phyloP scores from a whole-genome alignment of 2,113 vertebrate genomes.

The Aptenodytes patagonicus region DNA sequence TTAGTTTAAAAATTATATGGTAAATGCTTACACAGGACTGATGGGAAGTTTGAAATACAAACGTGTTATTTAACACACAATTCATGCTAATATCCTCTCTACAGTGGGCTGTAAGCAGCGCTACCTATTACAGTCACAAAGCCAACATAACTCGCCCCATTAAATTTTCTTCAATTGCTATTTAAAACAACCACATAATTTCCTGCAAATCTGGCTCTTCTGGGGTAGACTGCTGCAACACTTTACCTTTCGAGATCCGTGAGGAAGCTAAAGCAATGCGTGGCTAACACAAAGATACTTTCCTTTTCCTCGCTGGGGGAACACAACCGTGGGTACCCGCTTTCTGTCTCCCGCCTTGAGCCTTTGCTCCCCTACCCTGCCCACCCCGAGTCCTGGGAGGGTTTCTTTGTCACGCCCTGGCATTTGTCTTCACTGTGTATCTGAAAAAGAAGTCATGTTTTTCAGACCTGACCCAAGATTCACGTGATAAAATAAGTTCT shows the following conservation, averaged over 20 bases:
- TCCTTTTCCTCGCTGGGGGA: neutral
- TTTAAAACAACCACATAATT: neutral
- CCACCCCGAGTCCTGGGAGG: neutral
- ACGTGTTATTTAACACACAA: rapidly evolving
- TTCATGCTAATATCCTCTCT: neutral
- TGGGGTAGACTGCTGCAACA: rapidly evolving
- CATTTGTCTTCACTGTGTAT: rapidly evolving
- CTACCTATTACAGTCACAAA: neutral
- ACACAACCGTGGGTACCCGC: rapidly evolving
- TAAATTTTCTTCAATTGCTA: neutral
- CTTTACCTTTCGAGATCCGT: rapidly evolving
- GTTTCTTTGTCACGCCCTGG: rapidly evolving
- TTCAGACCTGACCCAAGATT: neutral
- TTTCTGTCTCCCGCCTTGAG: too few species aligned
- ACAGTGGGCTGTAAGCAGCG: rapidly evolving
- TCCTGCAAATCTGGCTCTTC: neutral
- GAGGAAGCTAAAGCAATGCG: neutral
- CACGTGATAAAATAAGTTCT: rapidly evolving
- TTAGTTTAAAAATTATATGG: neutral
- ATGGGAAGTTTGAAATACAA: neutral
- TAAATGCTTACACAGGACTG: neutral
- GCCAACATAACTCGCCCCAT: rapidly evolving
- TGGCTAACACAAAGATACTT: neutral
- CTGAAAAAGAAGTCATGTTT: neutral
- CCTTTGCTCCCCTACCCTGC: neutral